These are phyloP conservation scores for Lobophora halterata DNA, from an alignment of 2,888 invertebrate genomes.

Conservation along the genomic window DNA sequence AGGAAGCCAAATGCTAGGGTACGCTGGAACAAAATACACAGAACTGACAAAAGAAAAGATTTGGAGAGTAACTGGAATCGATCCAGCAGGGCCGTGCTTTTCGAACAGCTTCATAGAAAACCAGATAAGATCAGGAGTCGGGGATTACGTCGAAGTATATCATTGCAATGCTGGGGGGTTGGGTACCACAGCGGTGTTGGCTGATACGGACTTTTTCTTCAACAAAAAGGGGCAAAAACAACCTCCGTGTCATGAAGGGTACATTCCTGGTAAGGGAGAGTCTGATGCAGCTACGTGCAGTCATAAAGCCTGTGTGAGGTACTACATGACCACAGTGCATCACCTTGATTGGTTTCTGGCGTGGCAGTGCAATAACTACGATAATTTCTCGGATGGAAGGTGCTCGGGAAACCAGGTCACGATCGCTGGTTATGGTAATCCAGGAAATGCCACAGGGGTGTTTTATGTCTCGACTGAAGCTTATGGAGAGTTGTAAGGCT, in stretches of 20 bases:
- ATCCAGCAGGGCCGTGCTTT: slow-evolving; percentile 74
- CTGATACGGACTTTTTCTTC: slow-evolving; percentile 81
- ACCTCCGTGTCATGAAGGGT: slow-evolving; percentile 69
- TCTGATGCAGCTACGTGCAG: slow-evolving; percentile 67
- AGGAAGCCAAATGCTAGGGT: slow-evolving; percentile 65
- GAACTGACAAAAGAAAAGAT: slow-evolving; percentile 58
- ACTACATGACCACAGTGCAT: slow-evolving; percentile 58
- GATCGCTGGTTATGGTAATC: slow-evolving; percentile 65
- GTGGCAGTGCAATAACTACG: slow-evolving; percentile 61
- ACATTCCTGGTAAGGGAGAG: slow-evolving; percentile 59
- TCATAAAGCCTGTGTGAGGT: slow-evolving; percentile 65
- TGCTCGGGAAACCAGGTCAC: slow-evolving; percentile 62
- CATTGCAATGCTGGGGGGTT: slow-evolving; percentile 82
- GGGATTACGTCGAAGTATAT: slow-evolving; percentile 80
- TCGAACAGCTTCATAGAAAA: slow-evolving; percentile 62
- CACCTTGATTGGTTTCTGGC: slow-evolving; percentile 57
- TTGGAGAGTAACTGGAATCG: slow-evolving; percentile 63
- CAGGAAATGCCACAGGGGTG: slow-evolving; percentile 67
- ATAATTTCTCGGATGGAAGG: slow-evolving; percentile 52
- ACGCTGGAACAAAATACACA: slow-evolving; percentile 50
- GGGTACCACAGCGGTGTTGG: slow-evolving; percentile 73
- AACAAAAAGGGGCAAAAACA: slow-evolving; percentile 80
- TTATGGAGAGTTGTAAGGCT: slow-evolving; percentile 36
- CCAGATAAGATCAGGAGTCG: slow-evolving; percentile 77
- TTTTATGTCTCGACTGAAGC: slow-evolving; percentile 65